Evolutionary conservation across 2,113 vertebrate genomes (phyloP), one percentile per base, ranked within the genome.

Genomic region (Leptobrachium leishanense): DNA sequence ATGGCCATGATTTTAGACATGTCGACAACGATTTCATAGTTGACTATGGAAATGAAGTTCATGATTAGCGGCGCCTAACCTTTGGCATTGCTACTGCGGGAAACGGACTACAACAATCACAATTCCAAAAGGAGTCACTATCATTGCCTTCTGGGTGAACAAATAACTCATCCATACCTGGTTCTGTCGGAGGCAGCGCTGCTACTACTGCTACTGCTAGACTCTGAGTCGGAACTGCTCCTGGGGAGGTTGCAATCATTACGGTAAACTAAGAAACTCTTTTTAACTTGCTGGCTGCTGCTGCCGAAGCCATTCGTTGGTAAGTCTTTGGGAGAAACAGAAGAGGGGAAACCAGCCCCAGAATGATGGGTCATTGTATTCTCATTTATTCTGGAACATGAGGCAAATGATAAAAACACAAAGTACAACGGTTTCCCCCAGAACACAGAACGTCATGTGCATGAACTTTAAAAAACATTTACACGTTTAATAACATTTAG

Each of bases 201-300:
- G 90, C 98, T 99, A 88, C 95, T 99, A 90, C 96, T 98, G 87
- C 94, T 98, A 91, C 94, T 98, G 83, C 95, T 98, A 82, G 97
- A 99, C 84, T 99, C 98, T 0, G 98, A 99, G 88, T 99, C 98
- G 0, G 97, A 99, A 88, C 97, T 98, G 86, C 97, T 99, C 1
- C 97, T 94, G 15, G 97, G 98, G 31, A 98, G 95, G 63, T 94
- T 98, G 82, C 95, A 92, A 87, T 99, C 97, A 0, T 93, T 99
- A 42, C 98, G 94, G 88, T 99, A 99, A 31, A 99, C 96, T 6
- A 95, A 91, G 90, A 99, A 99, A 84, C 98, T 99, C 88, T 99
- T 97, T 2, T 98, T 99, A 68, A 98, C 97, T 0, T 96, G 97
- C 88, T 99, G 97, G 88, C 87, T 96, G 83, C 95, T 93, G 0